These are phyloP conservation scores for Eospalax fontanierii DNA, from an alignment of 2,797 vertebrate genomes.

Conservation along the genomic window DNA sequence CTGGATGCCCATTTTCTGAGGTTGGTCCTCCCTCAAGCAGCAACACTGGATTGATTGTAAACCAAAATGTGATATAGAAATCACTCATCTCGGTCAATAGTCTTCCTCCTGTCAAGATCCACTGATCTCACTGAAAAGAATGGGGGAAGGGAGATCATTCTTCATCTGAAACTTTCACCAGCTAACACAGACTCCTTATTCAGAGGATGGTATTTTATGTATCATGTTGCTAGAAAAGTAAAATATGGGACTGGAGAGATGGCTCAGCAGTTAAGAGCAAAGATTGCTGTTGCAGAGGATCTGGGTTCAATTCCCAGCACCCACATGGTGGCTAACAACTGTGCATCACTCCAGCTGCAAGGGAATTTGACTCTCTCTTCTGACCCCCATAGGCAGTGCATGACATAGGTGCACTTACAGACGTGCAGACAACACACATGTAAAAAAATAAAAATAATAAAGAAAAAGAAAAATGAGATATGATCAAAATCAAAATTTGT, in stretches of 20 bases:
- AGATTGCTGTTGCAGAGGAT: too few species aligned
- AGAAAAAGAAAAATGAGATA: constrained; percentile 1
- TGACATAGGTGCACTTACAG: too few species aligned
- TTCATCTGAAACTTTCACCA: neutral
- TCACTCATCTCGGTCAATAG: neutral
- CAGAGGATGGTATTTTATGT: neutral
- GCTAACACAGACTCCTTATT: neutral
- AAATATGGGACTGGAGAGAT: too few species aligned
- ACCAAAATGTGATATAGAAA: neutral
- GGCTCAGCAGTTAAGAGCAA: too few species aligned
- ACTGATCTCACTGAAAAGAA: neutral
- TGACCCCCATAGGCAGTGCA: too few species aligned
- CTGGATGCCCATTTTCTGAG: neutral
- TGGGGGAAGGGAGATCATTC: neutral
- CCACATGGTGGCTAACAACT: too few species aligned
- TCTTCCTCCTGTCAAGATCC: neutral
- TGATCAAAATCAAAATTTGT: neutral
- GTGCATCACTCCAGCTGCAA: too few species aligned
- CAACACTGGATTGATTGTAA: neutral
- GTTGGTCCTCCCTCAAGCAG: neutral
- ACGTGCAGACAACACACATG: too few species aligned
- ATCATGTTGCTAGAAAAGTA: constrained; percentile 8
- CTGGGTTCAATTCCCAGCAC: too few species aligned
- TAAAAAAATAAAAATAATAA: too few species aligned
- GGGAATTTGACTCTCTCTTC: too few species aligned